A percentile compares a stretch with the other conserved stretches of the same genome.
Evolutionary conservation across 2,113 vertebrate genomes (phyloP).

Genomic region (Seriola dumerili): DNA sequence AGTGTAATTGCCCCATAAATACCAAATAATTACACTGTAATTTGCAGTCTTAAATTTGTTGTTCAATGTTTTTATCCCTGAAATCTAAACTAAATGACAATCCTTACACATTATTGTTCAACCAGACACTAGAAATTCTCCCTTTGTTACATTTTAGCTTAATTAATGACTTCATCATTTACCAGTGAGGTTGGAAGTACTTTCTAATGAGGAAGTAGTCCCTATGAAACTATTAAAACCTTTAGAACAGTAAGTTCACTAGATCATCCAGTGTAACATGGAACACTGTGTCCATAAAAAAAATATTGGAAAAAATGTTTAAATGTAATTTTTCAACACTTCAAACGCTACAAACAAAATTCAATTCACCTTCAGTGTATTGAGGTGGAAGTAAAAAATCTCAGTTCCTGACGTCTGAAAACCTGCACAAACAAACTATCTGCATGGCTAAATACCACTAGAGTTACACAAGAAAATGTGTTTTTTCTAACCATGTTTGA

Average conservation of each 20-base stretch:
- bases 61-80: neutral
- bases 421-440: conserved; percentile 10
- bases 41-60: neutral
- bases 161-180: neutral
- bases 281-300: neutral
- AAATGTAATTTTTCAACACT: neutral
- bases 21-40: neutral
- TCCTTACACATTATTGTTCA: neutral
- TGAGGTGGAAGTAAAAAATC: neutral
- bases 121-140: neutral
- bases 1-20: conserved; percentile 14
- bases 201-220: neutral
- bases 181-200: neutral
- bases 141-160: neutral
- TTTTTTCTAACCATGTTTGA: conserved; percentile 11
- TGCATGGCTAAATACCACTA: conserved; percentile 11
- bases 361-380: neutral
- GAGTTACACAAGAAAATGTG: conserved; percentile 16
- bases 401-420: conserved; percentile 19
- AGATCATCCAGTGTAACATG: neutral
- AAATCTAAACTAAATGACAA: neutral
- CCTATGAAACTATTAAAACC: neutral
- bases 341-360: neutral
- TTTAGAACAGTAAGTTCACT: neutral
- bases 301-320: neutral